A percentile compares a stretch with the other conserved stretches of the same genome.
Evolutionary conservation across 1,140 invertebrate genomes (phyloP).

Genomic region (Zaprionus taronus): DNA sequence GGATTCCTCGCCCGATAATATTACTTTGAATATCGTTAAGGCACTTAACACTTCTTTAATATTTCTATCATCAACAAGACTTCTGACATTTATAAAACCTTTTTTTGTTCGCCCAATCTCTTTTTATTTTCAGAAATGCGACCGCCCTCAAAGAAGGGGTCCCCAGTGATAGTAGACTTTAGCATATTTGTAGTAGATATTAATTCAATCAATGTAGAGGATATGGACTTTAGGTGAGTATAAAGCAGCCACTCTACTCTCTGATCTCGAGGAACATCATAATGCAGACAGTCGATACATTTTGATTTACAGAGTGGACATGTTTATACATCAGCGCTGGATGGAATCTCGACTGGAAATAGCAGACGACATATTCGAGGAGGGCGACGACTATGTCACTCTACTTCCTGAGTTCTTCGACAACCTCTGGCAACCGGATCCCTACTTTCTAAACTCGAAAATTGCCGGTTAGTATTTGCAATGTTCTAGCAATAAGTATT

Average conservation of each 20-base stretch:
- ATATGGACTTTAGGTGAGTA: conserved; percentile 92
- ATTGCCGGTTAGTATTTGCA: conserved; percentile 87
- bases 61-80: background rate
- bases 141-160: conserved; percentile 88
- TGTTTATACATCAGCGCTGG: conserved; percentile 93
- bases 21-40: background rate
- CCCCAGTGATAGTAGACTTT: conserved; percentile 90
- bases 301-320: conserved; percentile 89
- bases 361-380: conserved; percentile 90
- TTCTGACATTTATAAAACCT: background rate
- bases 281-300: conserved; percentile 66
- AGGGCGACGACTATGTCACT: conserved; percentile 91
- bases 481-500: background rate
- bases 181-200: conserved; percentile 93
- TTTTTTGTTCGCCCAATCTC: background rate
- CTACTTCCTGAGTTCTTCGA: conserved; percentile 92
- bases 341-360: conserved; percentile 90
- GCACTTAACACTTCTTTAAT: conserved; percentile 29
- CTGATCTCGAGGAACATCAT: conserved; percentile 29
- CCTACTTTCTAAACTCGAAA: conserved; percentile 94
- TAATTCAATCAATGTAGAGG: conserved; percentile 93
- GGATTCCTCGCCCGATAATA: background rate
- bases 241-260: background rate
- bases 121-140: conserved; percentile 87
- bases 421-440: conserved; percentile 93